phyloP scores from a whole-genome alignment of 2,113 vertebrate genomes.

The Corythornis vintsioides region DNA sequence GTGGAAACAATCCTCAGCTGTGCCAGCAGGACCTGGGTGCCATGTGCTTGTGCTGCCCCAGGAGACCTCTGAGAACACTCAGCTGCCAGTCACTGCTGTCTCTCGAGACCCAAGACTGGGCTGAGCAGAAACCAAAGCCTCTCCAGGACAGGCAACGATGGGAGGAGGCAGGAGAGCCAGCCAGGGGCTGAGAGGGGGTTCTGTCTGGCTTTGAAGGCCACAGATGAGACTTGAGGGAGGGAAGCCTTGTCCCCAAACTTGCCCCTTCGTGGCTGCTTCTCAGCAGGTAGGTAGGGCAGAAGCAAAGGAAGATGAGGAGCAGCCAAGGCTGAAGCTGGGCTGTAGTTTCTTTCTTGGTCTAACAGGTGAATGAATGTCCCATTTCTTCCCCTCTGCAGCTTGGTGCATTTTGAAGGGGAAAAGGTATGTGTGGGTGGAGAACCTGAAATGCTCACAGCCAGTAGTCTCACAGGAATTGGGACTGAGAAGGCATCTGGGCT shows the following conservation, averaged over 20 bases:
- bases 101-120: neutral
- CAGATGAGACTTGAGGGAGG: constrained; percentile 6
- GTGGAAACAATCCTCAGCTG: neutral
- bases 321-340: neutral
- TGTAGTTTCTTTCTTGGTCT: neutral
- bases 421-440: neutral
- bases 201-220: neutral
- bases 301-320: rapidly evolving
- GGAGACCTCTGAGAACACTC: neutral
- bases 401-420: neutral
- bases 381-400: neutral
- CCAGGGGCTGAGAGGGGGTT: neutral
- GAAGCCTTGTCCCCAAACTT: neutral
- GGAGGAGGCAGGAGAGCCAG: neutral
- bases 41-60: neutral
- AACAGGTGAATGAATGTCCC: neutral
- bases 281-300: neutral
- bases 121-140: neutral
- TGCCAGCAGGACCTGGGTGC: neutral
- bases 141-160: neutral
- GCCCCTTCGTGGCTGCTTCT: neutral
- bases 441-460: neutral
- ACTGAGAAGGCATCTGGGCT: neutral
- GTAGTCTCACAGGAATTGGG: neutral
- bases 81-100: rapidly evolving